phyloP scores from a whole-genome alignment of 2,113 vertebrate species.

The Thinocorus orbignyianus region DNA sequence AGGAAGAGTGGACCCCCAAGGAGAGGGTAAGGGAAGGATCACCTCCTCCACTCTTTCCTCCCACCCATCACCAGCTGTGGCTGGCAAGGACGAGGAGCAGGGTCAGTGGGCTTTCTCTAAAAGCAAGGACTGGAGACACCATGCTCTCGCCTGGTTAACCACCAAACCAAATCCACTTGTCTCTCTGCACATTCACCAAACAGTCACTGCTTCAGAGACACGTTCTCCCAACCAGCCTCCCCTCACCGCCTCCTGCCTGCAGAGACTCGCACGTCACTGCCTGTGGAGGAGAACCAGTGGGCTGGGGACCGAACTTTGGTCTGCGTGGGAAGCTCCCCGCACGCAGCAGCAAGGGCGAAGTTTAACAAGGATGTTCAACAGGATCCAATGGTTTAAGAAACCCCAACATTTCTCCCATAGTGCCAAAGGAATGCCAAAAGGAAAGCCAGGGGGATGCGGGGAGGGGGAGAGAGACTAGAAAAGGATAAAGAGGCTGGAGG shows the following conservation, averaged over 20 bases:
- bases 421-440: background rate
- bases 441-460: background rate
- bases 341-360: slow-evolving; percentile 30
- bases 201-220: slow-evolving; percentile 1
- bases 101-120: background rate
- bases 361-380: background rate
- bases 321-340: slow-evolving; percentile 56
- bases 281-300: slow-evolving; percentile 46
- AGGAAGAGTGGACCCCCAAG: background rate
- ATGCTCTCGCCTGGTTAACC: background rate
- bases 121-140: background rate
- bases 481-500: background rate
- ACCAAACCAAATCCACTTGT: background rate
- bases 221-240: slow-evolving; percentile 36
- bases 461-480: background rate
- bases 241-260: slow-evolving; percentile 35
- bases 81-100: background rate
- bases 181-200: background rate
- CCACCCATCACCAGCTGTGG: background rate
- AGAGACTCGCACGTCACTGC: slow-evolving; percentile 14
- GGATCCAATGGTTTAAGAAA: background rate
- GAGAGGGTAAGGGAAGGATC: background rate
- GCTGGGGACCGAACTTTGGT: slow-evolving; percentile 44
- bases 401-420: background rate
- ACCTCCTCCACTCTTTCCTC: background rate